These are phyloP conservation scores for Coryphaenoides rupestris DNA, from an alignment of 2,113 vertebrate genomes.

Conservation along the genomic window DNA sequence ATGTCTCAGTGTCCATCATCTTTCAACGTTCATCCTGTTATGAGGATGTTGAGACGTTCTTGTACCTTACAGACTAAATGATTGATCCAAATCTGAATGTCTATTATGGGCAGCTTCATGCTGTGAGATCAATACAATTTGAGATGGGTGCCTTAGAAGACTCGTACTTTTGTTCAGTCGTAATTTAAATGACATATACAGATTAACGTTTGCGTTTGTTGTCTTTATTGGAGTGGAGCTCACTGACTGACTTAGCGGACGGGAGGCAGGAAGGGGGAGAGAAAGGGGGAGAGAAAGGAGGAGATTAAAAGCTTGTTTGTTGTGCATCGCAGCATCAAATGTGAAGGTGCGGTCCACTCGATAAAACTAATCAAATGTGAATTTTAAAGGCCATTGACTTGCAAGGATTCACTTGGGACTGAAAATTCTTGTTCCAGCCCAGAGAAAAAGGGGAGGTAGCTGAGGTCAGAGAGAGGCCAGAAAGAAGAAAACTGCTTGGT, in stretches of 20 bases:
- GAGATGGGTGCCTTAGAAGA: too few species aligned
- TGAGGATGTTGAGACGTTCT: too few species aligned
- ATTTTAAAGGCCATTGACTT: constrained; percentile 63
- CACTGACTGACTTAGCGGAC: not conserved
- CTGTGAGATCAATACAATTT: too few species aligned
- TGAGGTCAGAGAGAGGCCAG: constrained; percentile 26
- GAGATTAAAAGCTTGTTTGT: constrained; percentile 40
- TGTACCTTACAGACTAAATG: too few species aligned
- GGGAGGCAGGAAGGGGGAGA: not conserved
- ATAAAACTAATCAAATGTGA: constrained; percentile 63
- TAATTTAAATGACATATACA: too few species aligned
- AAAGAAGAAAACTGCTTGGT: not conserved
- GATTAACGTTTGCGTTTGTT: not conserved
- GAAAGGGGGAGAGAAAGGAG: constrained; percentile 9
- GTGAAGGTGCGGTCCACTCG: constrained; percentile 47
- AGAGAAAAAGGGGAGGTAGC: not conserved
- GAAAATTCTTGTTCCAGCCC: not conserved
- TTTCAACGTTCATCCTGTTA: too few species aligned
- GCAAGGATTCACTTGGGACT: constrained; percentile 24
- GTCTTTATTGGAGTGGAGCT: not conserved
- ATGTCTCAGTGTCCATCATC: too few species aligned
- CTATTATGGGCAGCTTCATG: too few species aligned
- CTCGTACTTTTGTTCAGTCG: too few species aligned
- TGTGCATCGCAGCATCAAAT: constrained; percentile 28
- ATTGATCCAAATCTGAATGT: too few species aligned